Evolutionary conservation across 2,113 vertebrate species (phyloP), one percentile per base, ranked within the genome.

Genomic region (Clarias gariepinus): DNA sequence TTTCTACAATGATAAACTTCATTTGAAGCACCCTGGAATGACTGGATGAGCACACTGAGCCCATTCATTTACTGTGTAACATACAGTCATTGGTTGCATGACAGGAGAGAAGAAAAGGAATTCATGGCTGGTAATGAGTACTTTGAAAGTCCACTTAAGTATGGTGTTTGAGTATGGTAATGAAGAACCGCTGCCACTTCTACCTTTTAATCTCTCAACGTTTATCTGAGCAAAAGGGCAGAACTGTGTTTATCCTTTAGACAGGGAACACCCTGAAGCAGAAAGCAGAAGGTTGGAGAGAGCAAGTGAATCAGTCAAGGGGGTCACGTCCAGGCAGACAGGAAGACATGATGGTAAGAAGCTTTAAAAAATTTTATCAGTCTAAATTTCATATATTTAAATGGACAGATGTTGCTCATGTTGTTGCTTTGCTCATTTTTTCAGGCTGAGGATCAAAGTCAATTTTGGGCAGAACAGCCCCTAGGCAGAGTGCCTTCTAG

Each of bases 401-500:
- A 63, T 33, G 47, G 23, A 68, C 25, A 60, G 61, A 33, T 0
- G 6, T 28, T 11, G 73, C 89, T 82, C 19, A 84, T 25, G 5
- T 33, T 69, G 21, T 61, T 33, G 10, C 79, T 68, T 61, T 52
- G 0, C 8, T 41, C 25, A 58, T 21, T 2, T 28, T 23, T 3
- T n/a, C n/a, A 89, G 89, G 25, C 10, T 83, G 83, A 88, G 16
- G 90, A 93, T 4, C 68, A 77, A 60, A 82, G 85, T 63, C 87
- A 61, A 25, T 53, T 4, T 82, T 87, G 69, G 87, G 64, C 74
- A 13, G 93, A 94, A 79, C 86, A 63, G 87, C 52, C 86, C 0
- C 91, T 95, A 16, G 93, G 93, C 28, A 92, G 68, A 41, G 76
- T 93, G 23, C 94, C 95, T n/a, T 95, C 94, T 47, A 93, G 94